A percentile compares a stretch with the other conserved stretches of the same genome.
Conservation (phyloP, 2,113 vertebrate genomes). For the Zingel zingel region DNA sequence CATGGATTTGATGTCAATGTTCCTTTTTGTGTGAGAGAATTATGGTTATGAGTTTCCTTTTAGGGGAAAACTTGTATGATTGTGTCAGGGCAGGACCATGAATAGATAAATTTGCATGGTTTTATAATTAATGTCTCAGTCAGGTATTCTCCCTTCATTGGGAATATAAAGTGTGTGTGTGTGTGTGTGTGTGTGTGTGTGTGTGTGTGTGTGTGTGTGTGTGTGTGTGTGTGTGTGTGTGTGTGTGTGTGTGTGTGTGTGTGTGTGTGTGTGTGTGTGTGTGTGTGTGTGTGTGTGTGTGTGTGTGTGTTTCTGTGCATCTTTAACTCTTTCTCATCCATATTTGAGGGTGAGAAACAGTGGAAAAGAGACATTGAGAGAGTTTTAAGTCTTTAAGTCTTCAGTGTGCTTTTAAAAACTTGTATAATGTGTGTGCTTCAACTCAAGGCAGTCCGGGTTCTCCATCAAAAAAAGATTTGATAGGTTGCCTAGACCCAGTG, state of each 20-base stretch:
- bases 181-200: neutral
- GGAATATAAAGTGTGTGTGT: slow-evolving; percentile 49
- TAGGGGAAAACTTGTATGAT: neutral
- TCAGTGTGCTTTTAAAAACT: too few species aligned
- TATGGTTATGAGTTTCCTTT: slow-evolving; percentile 38
- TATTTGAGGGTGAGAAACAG: neutral
- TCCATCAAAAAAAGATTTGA: too few species aligned
- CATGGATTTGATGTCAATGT: slow-evolving; percentile 49
- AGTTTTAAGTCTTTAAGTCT: too few species aligned
- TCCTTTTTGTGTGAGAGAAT: slow-evolving; percentile 55
- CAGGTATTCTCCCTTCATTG: slow-evolving; percentile 50
- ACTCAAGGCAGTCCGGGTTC: too few species aligned
- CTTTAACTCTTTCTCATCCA: slow-evolving; percentile 19
- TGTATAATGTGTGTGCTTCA: too few species aligned
- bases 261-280: slow-evolving; percentile 1
- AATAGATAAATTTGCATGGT: slow-evolving; percentile 35
- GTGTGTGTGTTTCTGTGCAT: neutral
- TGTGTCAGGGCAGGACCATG: slow-evolving; percentile 3
- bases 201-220: slow-evolving; percentile 23
- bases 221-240: neutral
- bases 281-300: slow-evolving; percentile 21
- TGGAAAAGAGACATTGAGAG: too few species aligned
- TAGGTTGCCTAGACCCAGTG: too few species aligned
- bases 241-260: neutral
- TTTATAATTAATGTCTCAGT: slow-evolving; percentile 67